A percentile compares a stretch with the other conserved stretches of the same genome.
These are phyloP conservation scores for Pempheris klunzingeri DNA, from an alignment of 2,797 vertebrate genomes.

Conservation along the genomic window DNA sequence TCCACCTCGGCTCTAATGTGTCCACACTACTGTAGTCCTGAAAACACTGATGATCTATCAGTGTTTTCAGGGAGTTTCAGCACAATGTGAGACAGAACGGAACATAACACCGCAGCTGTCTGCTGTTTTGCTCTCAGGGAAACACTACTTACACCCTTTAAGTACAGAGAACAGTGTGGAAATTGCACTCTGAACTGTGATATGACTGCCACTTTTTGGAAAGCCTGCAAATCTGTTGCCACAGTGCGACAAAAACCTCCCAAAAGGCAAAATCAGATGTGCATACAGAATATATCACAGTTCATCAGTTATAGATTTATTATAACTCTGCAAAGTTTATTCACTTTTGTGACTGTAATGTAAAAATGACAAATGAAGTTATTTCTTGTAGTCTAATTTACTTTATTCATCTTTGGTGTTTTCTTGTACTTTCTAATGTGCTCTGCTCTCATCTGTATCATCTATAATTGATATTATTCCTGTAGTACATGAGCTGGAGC, in stretches of 20 bases:
- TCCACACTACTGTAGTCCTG: not conserved
- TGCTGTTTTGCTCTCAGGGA: not conserved
- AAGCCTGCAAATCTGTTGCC: not conserved
- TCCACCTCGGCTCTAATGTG: not conserved
- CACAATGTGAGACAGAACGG: no score
- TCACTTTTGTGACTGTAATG: not conserved
- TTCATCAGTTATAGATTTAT: not conserved
- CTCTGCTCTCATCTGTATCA: not conserved
- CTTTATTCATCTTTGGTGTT: not conserved
- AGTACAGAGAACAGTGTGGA: no score
- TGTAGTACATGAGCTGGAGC: slow-evolving; percentile 92
- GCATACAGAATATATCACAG: not conserved
- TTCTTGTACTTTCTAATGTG: not conserved
- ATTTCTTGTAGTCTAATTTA: no score
- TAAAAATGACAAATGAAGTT: not conserved
- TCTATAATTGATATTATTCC: not conserved
- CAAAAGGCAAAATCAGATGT: not conserved
- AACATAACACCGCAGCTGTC: no score
- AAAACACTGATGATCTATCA: not conserved
- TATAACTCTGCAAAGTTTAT: not conserved
- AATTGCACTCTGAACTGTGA: no score
- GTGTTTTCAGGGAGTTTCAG: not conserved
- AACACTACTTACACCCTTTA: not conserved
- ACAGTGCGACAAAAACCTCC: not conserved
- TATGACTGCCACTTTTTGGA: not conserved